These are phyloP conservation scores for Achatina immaculata DNA, from an alignment of 1,140 invertebrate genomes.

Conservation along the genomic window DNA sequence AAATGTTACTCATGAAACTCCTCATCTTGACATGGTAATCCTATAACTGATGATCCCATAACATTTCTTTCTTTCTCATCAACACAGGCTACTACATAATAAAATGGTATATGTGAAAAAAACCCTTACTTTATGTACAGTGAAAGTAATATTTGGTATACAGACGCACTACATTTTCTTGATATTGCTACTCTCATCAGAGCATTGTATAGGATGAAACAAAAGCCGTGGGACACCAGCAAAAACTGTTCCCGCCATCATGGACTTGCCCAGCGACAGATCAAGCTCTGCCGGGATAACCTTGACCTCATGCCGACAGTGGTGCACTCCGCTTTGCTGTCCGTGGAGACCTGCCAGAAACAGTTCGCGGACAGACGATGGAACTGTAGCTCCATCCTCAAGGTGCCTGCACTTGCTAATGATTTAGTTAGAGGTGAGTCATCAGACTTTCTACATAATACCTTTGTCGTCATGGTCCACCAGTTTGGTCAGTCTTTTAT, in stretches of 20 bases:
- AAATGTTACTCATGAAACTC: no score
- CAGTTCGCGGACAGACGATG: constrained; percentile 82
- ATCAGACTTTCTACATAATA: no score
- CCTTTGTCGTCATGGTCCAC: no score
- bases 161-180: no score
- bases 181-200: constrained; percentile 36
- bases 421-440: constrained; percentile 82
- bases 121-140: no score
- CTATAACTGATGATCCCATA: no score
- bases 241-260: constrained; percentile 68
- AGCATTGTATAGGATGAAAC: constrained; percentile 50
- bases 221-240: constrained; percentile 48
- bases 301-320: constrained; percentile 84
- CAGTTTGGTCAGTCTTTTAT: no score
- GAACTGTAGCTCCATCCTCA: constrained; percentile 86
- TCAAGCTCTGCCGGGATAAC: constrained; percentile 82
- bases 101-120: no score
- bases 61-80: no score
- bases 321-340: constrained; percentile 78
- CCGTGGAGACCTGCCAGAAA: constrained; percentile 80
- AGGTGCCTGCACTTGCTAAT: constrained; percentile 83
- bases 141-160: no score
- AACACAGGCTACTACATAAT: no score
- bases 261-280: constrained; percentile 81
- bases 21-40: no score